Evolutionary conservation across 2,797 vertebrate species (phyloP), one percentile per base, ranked within the genome.

Genomic region (Notoglanidium macrostoma): DNA sequence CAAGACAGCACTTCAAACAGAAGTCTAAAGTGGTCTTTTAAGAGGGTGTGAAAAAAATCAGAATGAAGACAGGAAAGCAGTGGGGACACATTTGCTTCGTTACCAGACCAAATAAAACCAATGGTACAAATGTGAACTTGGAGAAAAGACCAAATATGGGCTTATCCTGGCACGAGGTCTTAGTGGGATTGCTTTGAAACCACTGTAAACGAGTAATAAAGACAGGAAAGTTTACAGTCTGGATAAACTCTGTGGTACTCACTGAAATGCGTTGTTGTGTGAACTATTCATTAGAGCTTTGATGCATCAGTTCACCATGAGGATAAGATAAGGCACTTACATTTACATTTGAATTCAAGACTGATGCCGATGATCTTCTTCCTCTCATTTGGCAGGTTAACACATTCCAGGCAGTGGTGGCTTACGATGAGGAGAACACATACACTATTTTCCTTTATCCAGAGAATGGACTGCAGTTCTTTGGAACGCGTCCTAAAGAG

Each of bases 391-490:
- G 63, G 44, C 91, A 99, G 98, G 92, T 96, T 84, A 99, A 99
- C 91, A 99, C 98, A 1, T 99, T 99, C 95, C 98, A 99, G 93
- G 96, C 95, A 0, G 97, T 97, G n/a, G 88, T 99, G 81, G 97
- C 95, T 26, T 99, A 96, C 0, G 93, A 97, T 26, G 95, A 96
- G 14, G 94, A 92, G 0, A 95, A 99, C 88, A 95, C 97, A 4
- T 99, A 97, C 0, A 93, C 94, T 55, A 93, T 99, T 88, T 98
- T 98, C 94, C 96, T 99, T 3, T 99, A 99, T 89, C 98, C 98
- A 0, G 86, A 93, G 0, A 94, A 95, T 0, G 97, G 98, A 61
- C 94, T 99, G 91, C 97, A 97, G 93, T 99, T 98, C 95, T 96
- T 97, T 76, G 97, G 97, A 26, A 98, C 98, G 0, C 95, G 96